Conservation (phyloP, 2,888 invertebrate species). For the Hydraecia micacea region DNA sequence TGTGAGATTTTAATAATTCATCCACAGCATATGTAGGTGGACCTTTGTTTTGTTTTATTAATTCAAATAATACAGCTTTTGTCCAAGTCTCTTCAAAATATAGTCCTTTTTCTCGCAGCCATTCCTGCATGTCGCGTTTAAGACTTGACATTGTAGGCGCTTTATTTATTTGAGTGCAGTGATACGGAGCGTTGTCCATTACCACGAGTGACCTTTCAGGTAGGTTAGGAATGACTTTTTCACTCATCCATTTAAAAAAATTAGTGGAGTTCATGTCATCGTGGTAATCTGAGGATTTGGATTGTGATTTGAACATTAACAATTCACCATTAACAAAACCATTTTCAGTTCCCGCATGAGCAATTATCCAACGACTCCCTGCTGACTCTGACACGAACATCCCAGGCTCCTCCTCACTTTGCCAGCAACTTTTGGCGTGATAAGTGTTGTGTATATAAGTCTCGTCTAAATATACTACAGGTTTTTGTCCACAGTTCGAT, state of each 20-base stretch:
- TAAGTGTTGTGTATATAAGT: conserved; percentile 28
- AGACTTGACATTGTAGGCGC: background rate
- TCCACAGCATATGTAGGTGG: too few species aligned
- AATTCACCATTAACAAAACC: conserved; percentile 54
- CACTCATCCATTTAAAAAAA: conserved; percentile 55
- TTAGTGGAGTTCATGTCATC: conserved; percentile 51
- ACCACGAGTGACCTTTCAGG: conserved; percentile 52
- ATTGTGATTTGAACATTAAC: conserved; percentile 45
- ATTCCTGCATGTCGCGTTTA: too few species aligned
- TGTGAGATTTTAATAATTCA: too few species aligned
- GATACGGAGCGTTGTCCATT: conserved; percentile 58
- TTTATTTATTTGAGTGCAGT: too few species aligned
- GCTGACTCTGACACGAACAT: too few species aligned
- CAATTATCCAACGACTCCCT: too few species aligned
- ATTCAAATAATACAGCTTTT: too few species aligned
- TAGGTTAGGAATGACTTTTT: conserved; percentile 53
- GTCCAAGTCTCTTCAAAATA: too few species aligned
- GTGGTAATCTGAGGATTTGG: conserved; percentile 41
- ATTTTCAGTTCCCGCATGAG: conserved; percentile 43
- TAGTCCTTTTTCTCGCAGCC: too few species aligned
- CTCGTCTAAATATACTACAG: conserved; percentile 43
- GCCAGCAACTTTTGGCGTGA: too few species aligned
- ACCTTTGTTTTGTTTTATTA: too few species aligned
- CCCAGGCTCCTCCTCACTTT: too few species aligned
- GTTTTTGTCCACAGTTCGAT: conserved; percentile 32